These are phyloP conservation scores for Ochropleura leucogaster DNA, from an alignment of 2,888 invertebrate genomes.

Conservation along the genomic window DNA sequence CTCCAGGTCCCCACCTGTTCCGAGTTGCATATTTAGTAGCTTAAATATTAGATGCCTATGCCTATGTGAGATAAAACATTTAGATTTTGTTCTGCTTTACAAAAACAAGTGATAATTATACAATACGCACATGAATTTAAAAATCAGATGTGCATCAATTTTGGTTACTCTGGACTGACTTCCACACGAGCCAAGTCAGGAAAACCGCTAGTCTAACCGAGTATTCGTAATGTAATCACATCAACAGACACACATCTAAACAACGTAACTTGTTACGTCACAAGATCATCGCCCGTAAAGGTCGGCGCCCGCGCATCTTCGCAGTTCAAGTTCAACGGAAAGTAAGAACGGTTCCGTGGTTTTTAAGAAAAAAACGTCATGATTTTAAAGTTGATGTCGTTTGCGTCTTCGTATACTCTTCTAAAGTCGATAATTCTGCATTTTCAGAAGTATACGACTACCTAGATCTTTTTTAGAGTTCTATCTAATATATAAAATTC, in stretches of 20 bases:
- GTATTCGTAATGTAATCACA: not conserved
- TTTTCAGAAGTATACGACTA: not conserved
- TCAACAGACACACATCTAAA: slow-evolving; percentile 9
- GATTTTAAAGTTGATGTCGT: not conserved
- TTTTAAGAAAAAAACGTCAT: slow-evolving; percentile 37
- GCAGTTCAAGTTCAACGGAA: slow-evolving; percentile 72
- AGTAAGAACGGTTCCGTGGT: slow-evolving; percentile 58
- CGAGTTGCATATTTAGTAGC: no score
- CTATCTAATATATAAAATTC: no score
- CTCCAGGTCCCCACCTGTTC: no score
- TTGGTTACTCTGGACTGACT: not conserved
- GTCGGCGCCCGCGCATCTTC: slow-evolving; percentile 63
- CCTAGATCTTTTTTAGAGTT: not conserved
- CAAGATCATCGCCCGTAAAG: slow-evolving; percentile 41
- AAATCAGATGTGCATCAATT: no score
- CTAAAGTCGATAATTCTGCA: no score
- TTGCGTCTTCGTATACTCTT: no score
- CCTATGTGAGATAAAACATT: no score
- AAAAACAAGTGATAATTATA: no score
- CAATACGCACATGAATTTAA: no score
- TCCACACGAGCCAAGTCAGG: not conserved
- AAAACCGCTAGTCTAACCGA: not conserved
- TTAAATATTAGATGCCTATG: no score
- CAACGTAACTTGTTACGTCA: slow-evolving; percentile 38
- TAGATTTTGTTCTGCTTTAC: no score